A percentile compares a stretch with the other conserved stretches of the same genome.
These are phyloP conservation scores for Sepiola atlantica DNA, from an alignment of 2,888 invertebrate species.

Conservation along the genomic window DNA sequence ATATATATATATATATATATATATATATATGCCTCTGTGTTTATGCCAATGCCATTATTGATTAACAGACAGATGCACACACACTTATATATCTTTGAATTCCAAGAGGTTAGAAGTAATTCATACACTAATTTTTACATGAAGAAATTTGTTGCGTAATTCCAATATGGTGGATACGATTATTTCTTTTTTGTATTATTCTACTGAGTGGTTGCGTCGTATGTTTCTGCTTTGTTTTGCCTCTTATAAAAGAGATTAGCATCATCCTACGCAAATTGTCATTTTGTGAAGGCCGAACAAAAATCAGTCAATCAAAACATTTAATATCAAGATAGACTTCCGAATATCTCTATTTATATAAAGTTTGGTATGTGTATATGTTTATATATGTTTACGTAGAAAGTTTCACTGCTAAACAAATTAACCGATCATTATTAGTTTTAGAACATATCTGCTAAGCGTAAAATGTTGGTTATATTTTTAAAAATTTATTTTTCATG, in stretches of 20 bases:
- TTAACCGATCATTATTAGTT: too few relatives aligned
- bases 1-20: not conserved
- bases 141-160: not conserved
- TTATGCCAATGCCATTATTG: too few relatives aligned
- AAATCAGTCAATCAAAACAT: constrained; percentile 16
- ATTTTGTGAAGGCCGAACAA: not conserved
- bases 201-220: too few relatives aligned
- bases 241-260: not conserved
- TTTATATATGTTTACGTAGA: too few relatives aligned
- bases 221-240: too few relatives aligned
- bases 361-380: too few relatives aligned
- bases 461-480: too few relatives aligned
- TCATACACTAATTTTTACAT: not conserved
- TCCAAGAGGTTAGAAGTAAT: not conserved
- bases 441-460: too few relatives aligned
- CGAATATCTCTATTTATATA: not conserved
- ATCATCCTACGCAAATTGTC: not conserved
- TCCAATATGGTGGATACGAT: not conserved
- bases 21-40: too few relatives aligned
- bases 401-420: too few relatives aligned
- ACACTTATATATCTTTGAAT: not conserved
- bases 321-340: not conserved
- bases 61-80: too few relatives aligned
- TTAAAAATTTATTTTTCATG: too few relatives aligned
- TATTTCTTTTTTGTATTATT: not conserved